phyloP scores from a whole-genome alignment of 2,888 invertebrate genomes.

The Galerucella pusilla region DNA sequence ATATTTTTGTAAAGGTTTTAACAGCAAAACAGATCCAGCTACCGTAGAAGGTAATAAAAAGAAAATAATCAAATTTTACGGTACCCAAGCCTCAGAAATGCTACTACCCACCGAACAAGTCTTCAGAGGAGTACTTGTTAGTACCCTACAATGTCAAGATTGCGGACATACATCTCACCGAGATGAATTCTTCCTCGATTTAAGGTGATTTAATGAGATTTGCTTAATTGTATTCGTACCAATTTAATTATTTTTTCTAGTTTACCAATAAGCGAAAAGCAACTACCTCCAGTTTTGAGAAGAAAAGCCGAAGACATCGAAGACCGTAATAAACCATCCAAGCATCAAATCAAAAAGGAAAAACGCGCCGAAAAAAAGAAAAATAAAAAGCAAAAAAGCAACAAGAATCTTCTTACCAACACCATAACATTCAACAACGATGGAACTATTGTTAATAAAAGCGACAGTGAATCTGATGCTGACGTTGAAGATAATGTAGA shows the following conservation, averaged over 20 bases:
- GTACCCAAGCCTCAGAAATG: constrained; percentile 81
- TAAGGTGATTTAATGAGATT: constrained; percentile 63
- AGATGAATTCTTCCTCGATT: constrained; percentile 93
- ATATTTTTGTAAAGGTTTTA: constrained; percentile 62
- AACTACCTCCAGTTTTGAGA: constrained; percentile 74
- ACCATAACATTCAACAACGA: constrained; percentile 47
- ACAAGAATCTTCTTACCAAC: constrained; percentile 46
- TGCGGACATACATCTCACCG: constrained; percentile 89
- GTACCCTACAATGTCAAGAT: constrained; percentile 88
- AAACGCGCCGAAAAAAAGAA: constrained; percentile 70
- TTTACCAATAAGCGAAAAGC: constrained; percentile 85
- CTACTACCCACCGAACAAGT: constrained; percentile 88
- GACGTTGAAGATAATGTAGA: constrained; percentile 84
- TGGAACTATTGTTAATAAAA: constrained; percentile 66
- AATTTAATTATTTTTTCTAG: constrained; percentile 65
- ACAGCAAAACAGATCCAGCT: constrained; percentile 78
- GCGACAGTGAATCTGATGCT: constrained; percentile 80
- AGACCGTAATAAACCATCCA: constrained; percentile 70
- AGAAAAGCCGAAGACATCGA: constrained; percentile 63
- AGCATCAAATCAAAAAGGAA: constrained; percentile 76
- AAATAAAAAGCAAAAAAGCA: constrained; percentile 66
- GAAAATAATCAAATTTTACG: constrained; percentile 84
- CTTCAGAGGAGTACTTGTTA: constrained; percentile 93
- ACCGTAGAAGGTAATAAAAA: constrained; percentile 81
- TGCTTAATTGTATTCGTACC: neutral